Evolutionary conservation across 2,888 invertebrate species (phyloP).

Genomic region (Sceliomorpha sp.): DNA sequence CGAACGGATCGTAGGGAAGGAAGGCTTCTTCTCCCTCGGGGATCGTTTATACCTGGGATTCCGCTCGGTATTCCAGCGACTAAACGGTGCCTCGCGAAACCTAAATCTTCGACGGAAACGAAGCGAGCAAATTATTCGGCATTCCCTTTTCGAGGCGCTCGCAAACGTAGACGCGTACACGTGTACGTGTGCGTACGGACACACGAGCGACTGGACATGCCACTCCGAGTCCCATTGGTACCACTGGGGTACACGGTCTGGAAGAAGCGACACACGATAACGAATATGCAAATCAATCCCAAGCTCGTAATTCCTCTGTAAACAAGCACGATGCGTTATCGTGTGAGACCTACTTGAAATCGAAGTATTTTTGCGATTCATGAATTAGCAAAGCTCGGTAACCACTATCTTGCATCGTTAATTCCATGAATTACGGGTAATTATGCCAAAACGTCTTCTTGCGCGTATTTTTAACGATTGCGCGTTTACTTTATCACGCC

Average conservation of each 20-base stretch:
- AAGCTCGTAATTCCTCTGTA: slow-evolving; percentile 52
- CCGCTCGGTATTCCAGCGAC: slow-evolving; percentile 44
- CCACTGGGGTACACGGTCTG: slow-evolving; percentile 29
- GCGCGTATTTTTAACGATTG: slow-evolving; percentile 31
- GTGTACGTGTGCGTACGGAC: slow-evolving; percentile 5
- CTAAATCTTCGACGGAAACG: slow-evolving; percentile 60
- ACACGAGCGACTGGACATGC: slow-evolving; percentile 35
- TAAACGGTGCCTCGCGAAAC: slow-evolving; percentile 26
- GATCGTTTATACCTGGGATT: slow-evolving; percentile 54
- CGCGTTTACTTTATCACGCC: slow-evolving; percentile 33
- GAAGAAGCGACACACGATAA: slow-evolving; percentile 41
- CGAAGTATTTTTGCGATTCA: slow-evolving; percentile 45
- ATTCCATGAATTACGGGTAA: slow-evolving; percentile 50
- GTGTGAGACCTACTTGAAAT: slow-evolving; percentile 39
- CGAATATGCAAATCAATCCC: slow-evolving; percentile 54
- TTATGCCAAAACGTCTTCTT: slow-evolving; percentile 33
- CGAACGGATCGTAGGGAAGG: slow-evolving; percentile 48
- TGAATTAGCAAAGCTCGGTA: slow-evolving; percentile 52
- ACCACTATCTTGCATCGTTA: slow-evolving; percentile 44
- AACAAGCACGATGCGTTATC: slow-evolving; percentile 49
- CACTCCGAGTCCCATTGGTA: slow-evolving; percentile 33
- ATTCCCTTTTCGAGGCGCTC: slow-evolving; percentile 63
- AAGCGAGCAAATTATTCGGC: slow-evolving; percentile 68
- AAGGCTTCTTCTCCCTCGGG: slow-evolving; percentile 16
- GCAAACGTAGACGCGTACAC: slow-evolving; percentile 46